Percentiles rank a stretch among this genome's conserved stretches.
These are phyloP conservation scores for Dioctria linearis DNA, from an alignment of 2,888 invertebrate genomes.

Conservation along the genomic window DNA sequence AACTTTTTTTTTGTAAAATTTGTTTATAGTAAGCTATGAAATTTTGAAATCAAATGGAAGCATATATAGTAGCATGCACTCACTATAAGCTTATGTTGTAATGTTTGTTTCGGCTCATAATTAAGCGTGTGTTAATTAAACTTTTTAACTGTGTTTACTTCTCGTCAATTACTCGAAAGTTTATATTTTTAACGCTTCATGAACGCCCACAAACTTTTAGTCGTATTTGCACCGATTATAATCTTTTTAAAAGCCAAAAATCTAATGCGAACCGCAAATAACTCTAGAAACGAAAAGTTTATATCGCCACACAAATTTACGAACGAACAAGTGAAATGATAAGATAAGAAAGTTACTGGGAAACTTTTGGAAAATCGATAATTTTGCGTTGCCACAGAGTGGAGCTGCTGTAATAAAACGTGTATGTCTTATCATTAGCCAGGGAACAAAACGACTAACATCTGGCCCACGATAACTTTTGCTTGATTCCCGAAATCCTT, in stretches of 20 bases:
- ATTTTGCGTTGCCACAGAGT: constrained; percentile 11
- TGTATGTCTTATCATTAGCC: constrained; percentile 35
- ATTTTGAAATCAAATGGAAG: no score
- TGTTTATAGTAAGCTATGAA: no score
- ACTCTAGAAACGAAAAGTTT: background rate
- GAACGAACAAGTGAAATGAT: constrained; percentile 25
- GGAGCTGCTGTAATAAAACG: constrained; percentile 11
- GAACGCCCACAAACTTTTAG: no score
- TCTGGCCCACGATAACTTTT: constrained; percentile 26
- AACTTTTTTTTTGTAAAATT: no score
- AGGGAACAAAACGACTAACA: constrained; percentile 30
- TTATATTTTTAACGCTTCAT: no score
- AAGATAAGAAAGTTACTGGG: constrained; percentile 5
- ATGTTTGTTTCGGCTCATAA: no score
- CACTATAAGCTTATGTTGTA: no score
- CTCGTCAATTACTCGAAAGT: no score
- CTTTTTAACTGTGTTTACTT: no score
- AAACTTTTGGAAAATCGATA: constrained; percentile 12
- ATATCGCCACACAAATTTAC: constrained; percentile 4
- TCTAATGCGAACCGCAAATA: constrained; percentile 19
- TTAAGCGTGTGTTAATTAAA: no score
- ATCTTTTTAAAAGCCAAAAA: constrained; percentile 20
- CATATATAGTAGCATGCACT: no score
- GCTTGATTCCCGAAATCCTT: constrained; percentile 31
- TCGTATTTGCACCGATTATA: no score